phyloP scores from a whole-genome alignment of 2,888 invertebrate species.

The Heliconius erato region DNA sequence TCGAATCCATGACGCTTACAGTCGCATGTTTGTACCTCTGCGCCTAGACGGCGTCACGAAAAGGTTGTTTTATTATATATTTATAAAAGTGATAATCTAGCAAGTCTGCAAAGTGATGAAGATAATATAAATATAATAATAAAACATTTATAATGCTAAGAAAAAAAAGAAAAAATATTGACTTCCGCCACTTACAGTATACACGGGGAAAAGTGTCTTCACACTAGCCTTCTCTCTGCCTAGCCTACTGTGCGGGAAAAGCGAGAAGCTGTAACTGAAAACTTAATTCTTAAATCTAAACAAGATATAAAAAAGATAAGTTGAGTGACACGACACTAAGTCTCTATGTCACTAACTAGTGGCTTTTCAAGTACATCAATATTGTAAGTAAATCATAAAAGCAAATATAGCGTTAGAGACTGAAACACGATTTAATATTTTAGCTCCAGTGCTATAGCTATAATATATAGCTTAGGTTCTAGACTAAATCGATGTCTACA shows the following conservation, averaged over 20 bases:
- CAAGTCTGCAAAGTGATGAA: background rate
- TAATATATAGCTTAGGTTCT: conserved; percentile 2
- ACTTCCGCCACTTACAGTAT: too few relatives aligned
- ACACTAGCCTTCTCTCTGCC: background rate
- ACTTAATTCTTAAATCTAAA: too few relatives aligned
- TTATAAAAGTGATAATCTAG: background rate
- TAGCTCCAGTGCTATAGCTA: background rate
- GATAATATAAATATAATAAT: too few relatives aligned
- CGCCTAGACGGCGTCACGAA: too few relatives aligned
- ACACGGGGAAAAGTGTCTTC: background rate
- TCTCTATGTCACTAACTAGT: background rate
- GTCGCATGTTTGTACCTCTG: background rate
- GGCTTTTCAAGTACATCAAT: background rate
- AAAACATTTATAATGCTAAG: too few relatives aligned
- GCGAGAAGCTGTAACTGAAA: background rate
- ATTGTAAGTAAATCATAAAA: background rate
- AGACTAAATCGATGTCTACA: conserved; percentile 32
- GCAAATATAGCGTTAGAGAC: background rate
- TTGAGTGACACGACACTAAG: background rate
- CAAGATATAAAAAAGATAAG: background rate
- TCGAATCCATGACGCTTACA: too few relatives aligned
- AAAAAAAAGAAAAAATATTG: too few relatives aligned
- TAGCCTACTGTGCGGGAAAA: background rate
- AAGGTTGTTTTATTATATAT: too few relatives aligned
- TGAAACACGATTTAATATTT: conserved; percentile 20